Evolutionary conservation across 2,888 invertebrate species (phyloP), one percentile per base, ranked within the genome.

Genomic region (Calephelis perditalis): DNA sequence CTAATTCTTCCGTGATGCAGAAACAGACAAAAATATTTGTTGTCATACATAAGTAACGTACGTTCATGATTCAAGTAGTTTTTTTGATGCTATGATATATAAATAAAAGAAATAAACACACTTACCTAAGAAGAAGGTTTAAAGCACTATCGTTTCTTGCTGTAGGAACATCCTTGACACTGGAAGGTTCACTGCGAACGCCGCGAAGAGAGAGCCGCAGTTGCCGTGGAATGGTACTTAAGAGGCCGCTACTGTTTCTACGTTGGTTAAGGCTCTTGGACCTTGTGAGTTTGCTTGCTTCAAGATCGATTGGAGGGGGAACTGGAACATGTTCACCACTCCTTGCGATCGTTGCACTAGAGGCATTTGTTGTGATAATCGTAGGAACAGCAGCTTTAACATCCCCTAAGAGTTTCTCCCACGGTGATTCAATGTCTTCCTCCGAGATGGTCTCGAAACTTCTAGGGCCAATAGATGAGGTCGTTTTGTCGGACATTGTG

Each of bases 391-490:
- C 78, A 73, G 79, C 76, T 62, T 86, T 84, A 64, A 78, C 84
- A 65, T 90, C 90, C 68, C 83, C 91, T 71, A 91, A 77, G 69
- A 91, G 72, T 72, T 90, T 87, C 65, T 91, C 91, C 88, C 90
- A 91, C 15, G 90, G 89, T 70, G 88, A 86, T 65, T 82, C 79
- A 68, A 85, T 73, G 71, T 87, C 81, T 72, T 90, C 91, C 77
- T 91, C 91, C 62, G 91, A 91, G 71, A 91, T 91, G 63, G 89
- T 91, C 77, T 89, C 90, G 75, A 90, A 89, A 74, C 90, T 90
- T 72, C 89, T 85, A 68, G 88, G 89, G 64, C 90, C 88, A 65
- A 88, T 81, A 70, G 90, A 88, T 70, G 90, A 90, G 66, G 84
- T 78, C 62, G 90, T 90, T 73, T 90, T 90, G 73, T 90, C 90